phyloP scores from a whole-genome alignment of 2,797 vertebrate genomes.

The Mallotus villosus region DNA sequence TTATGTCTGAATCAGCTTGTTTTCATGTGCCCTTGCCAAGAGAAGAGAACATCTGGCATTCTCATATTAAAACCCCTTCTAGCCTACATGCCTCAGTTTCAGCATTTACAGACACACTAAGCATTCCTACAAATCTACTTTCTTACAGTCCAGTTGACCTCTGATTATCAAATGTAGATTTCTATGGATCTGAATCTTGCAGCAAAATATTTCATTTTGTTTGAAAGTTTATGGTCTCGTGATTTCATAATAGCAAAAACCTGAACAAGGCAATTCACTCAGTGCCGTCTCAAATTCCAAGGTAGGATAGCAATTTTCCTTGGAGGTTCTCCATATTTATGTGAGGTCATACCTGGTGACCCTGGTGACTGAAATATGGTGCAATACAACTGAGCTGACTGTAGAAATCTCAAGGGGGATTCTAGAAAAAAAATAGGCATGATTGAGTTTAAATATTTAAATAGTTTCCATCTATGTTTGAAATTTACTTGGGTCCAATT shows the following conservation, averaged over 20 bases:
- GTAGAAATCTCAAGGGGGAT: too few relatives aligned
- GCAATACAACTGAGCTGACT: constrained; percentile 35
- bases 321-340: constrained; percentile 37
- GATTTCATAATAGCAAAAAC: constrained; percentile 22
- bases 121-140: constrained; percentile 31
- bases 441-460: too few relatives aligned
- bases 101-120: constrained; percentile 27
- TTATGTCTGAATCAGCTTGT: neutral
- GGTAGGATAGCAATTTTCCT: constrained; percentile 2
- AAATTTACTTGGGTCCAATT: too few relatives aligned
- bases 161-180: too few relatives aligned
- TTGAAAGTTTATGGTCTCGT: neutral
- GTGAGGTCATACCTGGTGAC: constrained; percentile 35
- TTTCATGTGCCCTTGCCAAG: neutral
- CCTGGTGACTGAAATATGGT: constrained; percentile 32
- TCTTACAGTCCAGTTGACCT: constrained; percentile 17
- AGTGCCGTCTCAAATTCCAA: neutral
- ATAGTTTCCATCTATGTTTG: too few relatives aligned
- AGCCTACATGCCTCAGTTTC: constrained; percentile 47
- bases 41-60: constrained; percentile 52
- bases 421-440: too few relatives aligned
- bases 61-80: constrained; percentile 42
- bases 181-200: too few relatives aligned
- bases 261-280: constrained; percentile 23
- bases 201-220: neutral